phyloP scores from a whole-genome alignment of 2,797 vertebrate species.

The Cossypha caffra region DNA sequence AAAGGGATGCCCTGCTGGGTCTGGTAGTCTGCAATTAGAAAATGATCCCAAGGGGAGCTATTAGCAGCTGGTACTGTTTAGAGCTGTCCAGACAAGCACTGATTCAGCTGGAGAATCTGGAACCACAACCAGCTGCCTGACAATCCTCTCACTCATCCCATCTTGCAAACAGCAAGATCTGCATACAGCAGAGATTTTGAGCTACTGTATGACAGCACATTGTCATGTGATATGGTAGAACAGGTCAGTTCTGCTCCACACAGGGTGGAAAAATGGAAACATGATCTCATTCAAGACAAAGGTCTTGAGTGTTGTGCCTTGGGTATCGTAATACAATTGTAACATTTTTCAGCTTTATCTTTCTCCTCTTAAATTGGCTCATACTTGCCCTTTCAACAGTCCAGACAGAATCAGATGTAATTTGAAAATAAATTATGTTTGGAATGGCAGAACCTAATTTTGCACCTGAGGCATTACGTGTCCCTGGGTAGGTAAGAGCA shows the following conservation, averaged over 20 bases:
- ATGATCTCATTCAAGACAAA: neutral
- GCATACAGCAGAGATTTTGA: neutral
- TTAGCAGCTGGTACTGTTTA: constrained; percentile 18
- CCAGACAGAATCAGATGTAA: neutral
- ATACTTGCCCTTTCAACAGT: neutral
- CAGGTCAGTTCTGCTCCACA: neutral
- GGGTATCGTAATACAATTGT: neutral
- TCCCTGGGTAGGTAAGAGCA: neutral
- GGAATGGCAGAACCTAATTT: neutral
- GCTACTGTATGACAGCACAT: neutral
- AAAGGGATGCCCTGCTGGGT: constrained; percentile 2
- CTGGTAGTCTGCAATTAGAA: constrained; percentile 12
- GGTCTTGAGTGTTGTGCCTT: neutral
- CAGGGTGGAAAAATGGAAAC: neutral
- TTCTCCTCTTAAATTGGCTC: neutral
- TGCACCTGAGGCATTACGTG: neutral
- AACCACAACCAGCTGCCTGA: neutral
- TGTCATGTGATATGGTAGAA: neutral
- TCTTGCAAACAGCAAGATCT: neutral
- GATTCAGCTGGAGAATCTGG: constrained; percentile 18
- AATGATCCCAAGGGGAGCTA: neutral
- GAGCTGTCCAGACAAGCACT: constrained; percentile 20
- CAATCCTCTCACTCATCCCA: neutral
- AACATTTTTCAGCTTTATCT: constrained; percentile 3
- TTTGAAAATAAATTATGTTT: neutral